Evolutionary conservation across 2,113 vertebrate species (phyloP), one percentile per base, ranked within the genome.

Genomic region (Coregonus clupeaformis): DNA sequence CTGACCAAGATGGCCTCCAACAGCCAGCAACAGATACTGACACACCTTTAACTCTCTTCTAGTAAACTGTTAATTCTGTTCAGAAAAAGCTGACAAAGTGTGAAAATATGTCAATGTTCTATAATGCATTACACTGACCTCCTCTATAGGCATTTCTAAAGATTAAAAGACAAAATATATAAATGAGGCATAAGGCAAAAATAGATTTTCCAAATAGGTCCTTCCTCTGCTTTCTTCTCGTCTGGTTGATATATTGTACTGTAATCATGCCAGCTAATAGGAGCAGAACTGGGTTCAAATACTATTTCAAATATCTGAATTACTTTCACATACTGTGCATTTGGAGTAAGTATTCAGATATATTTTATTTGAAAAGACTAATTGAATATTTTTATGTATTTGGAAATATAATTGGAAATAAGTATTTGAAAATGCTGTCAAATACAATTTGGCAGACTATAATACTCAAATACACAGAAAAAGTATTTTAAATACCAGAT

Each of bases 1-100:
- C 67, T 25, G 55, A 68, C 75, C 82, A 82, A 73, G 47, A 68
- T 30, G 27, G 27, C 14, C 63, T 65, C 18, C 66, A 36, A 3
- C 16, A 32, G 20, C 66, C 65, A n/a, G 30, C 66, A 12, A 5
- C 7, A 68, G 36, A 68, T 42, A 68, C 13, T 29, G 14, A 62
- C 57, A 66, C 14, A 74, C 29, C 70, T 42, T 32, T 36, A 62
- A 24, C 2, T 25, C 9, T 25, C 18, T 24, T 62, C 60, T 25
- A 62, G 9, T 9, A 20, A 32, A 27, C 29, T 32, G 64, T 30
- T 42, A 42, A 42, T 42, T 42, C 9, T 42, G 36, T 42, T 42
- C 63, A 65, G 63, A 30, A 65, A 55, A 55, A 12, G 36, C 36
- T 11, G 9, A 6, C 36, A 20, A 47, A 47, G 18, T 55, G 52